Base-by-base conservation (phyloP, 2,888 invertebrate species). In the Ophion ellenae region DNA sequence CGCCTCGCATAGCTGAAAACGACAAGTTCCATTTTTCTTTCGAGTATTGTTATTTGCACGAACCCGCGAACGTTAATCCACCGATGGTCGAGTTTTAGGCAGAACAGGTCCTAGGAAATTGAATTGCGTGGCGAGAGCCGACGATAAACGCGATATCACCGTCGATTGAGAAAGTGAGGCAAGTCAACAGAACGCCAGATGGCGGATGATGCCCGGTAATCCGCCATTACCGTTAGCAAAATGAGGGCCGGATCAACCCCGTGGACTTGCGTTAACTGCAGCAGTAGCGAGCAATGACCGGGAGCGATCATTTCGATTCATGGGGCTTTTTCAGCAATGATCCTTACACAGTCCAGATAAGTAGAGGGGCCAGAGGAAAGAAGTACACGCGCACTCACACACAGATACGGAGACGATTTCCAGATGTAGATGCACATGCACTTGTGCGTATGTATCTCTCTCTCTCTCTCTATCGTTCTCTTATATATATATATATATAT, bases 131-230 rank as follows among this genome's bases (percentile, higher is more conserved):
- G 57, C 32, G 28, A n/a, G 57, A 32, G 73, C 47, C 14, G 69
- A 74, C 83, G 67, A 86, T 86, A 77, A 45, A 84, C 67, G 61
- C 70, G 63, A 63, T 69, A 28, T 73, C 6, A 57, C 66, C 74
- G 45, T 36, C 64, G 61, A 67, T 81, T 73, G 81, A 45, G 53
- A 74, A 78, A 87, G 81, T 74, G 83, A 83, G 75, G 69, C 88
- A 90, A 90, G 89, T 89, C 24, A 61, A 61, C 88, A 87, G 89
- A 81, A 81, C 75, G 89, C 91, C 89, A 89, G 90, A 91, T 90
- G 93, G 91, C 92, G 91, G 93, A 93, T 93, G 92, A 90, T 91
- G 88, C 89, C 87, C 84, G 90, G 91, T 92, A 92, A 93, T 93
- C 93, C 92, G 86, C 92, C 92, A 93, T 93, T 93, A 94, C 93